A percentile compares a stretch with the other conserved stretches of the same genome.
Evolutionary conservation across 2,113 vertebrate species (phyloP).

Genomic region (Indicator maculatus): DNA sequence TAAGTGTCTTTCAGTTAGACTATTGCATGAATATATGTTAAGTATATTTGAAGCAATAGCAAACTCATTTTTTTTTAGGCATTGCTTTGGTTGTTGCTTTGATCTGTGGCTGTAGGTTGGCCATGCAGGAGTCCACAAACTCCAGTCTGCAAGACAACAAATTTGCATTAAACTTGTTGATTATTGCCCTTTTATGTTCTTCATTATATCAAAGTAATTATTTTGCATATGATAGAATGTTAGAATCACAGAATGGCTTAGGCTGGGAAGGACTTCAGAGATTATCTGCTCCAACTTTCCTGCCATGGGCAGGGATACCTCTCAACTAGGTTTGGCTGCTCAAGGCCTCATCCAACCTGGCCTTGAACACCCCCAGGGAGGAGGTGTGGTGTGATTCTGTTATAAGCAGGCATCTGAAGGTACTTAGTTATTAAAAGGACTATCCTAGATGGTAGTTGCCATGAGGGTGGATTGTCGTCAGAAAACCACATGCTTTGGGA

Average conservation of each 20-base stretch:
- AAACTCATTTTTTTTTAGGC: not conserved
- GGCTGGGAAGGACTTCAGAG: no score
- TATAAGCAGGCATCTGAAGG: not conserved
- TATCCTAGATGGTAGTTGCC: not conserved
- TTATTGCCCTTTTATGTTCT: not conserved
- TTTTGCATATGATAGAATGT: not conserved
- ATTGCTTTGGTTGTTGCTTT: not conserved
- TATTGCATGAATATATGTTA: slow-evolving; percentile 62
- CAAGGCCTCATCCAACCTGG: no score
- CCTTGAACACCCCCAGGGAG: no score
- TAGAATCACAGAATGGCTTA: not conserved
- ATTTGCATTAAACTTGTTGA: not conserved
- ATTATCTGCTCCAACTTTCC: no score
- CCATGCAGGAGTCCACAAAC: not conserved
- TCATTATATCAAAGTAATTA: not conserved
- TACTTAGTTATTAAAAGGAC: not conserved
- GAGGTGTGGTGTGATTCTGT: not conserved
- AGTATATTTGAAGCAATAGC: not conserved
- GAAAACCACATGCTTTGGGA: rapidly evolving
- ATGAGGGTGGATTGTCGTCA: not conserved
- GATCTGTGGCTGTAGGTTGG: not conserved
- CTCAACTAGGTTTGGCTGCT: no score
- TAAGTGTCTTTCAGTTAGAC: slow-evolving; percentile 70
- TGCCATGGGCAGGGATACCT: no score
- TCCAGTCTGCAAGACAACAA: not conserved